phyloP scores from a whole-genome alignment of 2,113 vertebrate genomes.

The Erinaceus europaeus region DNA sequence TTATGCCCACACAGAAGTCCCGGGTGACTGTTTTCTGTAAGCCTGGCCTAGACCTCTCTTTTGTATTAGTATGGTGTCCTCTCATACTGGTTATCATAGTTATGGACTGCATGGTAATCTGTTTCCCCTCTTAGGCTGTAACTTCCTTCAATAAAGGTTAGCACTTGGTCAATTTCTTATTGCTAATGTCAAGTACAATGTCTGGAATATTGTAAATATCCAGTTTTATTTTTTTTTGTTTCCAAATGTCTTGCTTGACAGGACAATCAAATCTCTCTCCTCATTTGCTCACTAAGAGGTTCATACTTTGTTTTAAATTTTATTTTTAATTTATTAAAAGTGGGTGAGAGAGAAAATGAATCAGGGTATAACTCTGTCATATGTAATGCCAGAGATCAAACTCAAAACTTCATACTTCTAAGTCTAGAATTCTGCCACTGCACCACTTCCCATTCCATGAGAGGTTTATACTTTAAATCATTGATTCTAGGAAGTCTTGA shows the following conservation, averaged over 20 bases:
- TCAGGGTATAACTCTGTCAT: no score
- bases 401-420: no score
- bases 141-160: neutral
- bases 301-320: neutral
- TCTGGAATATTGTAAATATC: neutral
- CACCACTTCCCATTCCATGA: no score
- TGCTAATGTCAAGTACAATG: neutral
- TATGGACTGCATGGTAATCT: neutral
- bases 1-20: neutral
- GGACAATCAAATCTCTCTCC: neutral
- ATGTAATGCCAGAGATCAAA: no score
- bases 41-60: neutral
- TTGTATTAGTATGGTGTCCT: neutral
- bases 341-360: no score
- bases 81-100: neutral
- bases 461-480: no score
- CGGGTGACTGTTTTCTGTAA: neutral
- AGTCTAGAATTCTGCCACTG: no score
- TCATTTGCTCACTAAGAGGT: neutral
- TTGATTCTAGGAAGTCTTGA: neutral
- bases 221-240: neutral
- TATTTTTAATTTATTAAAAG: no score
- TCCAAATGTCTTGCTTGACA: neutral
- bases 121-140: neutral
- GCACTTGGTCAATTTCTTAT: neutral